A percentile compares a stretch with the other conserved stretches of the same genome.
Evolutionary conservation across 2,797 vertebrate species (phyloP).

Genomic region (Leptatherina wallacei): DNA sequence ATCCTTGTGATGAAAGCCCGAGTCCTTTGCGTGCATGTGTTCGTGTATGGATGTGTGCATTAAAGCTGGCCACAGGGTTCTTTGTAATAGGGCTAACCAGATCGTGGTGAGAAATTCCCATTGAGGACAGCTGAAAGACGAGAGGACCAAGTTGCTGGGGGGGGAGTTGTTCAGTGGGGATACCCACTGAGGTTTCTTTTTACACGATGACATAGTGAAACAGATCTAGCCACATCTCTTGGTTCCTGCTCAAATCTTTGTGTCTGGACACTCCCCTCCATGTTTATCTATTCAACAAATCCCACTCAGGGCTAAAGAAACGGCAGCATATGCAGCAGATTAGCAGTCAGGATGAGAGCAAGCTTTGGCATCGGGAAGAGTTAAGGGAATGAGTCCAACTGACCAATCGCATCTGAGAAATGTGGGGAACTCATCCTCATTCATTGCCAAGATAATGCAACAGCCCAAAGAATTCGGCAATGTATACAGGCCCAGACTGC

Average conservation of each 20-base stretch:
- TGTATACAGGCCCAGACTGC: slow-evolving; percentile 59
- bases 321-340: slow-evolving; percentile 7
- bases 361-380: slow-evolving; percentile 19
- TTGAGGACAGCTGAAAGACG: slow-evolving; percentile 75
- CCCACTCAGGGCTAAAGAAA: slow-evolving; percentile 25
- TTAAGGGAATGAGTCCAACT: slow-evolving; percentile 15
- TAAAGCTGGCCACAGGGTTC: slow-evolving; percentile 63
- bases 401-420: slow-evolving; percentile 27
- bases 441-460: slow-evolving; percentile 46
- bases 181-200: slow-evolving; percentile 54
- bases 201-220: slow-evolving; percentile 77
- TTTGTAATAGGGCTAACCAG: slow-evolving; percentile 77
- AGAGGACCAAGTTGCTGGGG: slow-evolving; percentile 56
- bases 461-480: slow-evolving; percentile 51
- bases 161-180: slow-evolving; percentile 30
- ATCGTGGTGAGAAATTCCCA: slow-evolving; percentile 80
- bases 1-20: slow-evolving; percentile 50
- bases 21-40: slow-evolving; percentile 43
- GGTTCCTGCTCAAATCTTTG: slow-evolving; percentile 60
- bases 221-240: slow-evolving; percentile 57
- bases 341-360: slow-evolving; percentile 25
- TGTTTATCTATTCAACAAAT: slow-evolving; percentile 41
- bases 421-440: slow-evolving; percentile 32
- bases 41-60: slow-evolving; percentile 43
- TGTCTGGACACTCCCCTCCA: slow-evolving; percentile 58